Conservation (phyloP, 2,888 invertebrate species). For the Crepidodera aurea region DNA sequence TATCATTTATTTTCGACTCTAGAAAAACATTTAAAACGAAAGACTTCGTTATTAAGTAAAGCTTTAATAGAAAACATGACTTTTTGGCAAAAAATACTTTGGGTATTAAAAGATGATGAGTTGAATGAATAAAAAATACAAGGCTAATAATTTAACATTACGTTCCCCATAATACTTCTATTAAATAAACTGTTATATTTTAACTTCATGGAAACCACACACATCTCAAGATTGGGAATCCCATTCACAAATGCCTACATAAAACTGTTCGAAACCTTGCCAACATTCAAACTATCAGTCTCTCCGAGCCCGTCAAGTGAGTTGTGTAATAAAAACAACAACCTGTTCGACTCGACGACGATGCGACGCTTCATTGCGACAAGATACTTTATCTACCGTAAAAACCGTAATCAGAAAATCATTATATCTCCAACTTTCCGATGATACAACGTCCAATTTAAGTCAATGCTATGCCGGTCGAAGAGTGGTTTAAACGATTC, state of each 20-base stretch:
- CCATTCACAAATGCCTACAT: background rate
- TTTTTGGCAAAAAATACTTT: too few relatives aligned
- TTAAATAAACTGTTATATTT: too few relatives aligned
- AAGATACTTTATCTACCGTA: background rate
- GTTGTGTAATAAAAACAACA: background rate
- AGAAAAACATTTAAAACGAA: too few relatives aligned
- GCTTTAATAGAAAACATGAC: too few relatives aligned
- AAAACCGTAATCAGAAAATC: constrained; percentile 5
- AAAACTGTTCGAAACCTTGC: background rate
- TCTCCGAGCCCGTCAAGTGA: background rate
- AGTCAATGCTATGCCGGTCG: background rate
- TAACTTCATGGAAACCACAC: too few relatives aligned
- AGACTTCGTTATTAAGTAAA: too few relatives aligned
- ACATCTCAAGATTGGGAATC: constrained; percentile 5
- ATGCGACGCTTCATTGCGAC: background rate
- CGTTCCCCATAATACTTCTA: too few relatives aligned
- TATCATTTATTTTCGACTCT: too few relatives aligned
- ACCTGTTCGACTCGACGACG: constrained; percentile 10
- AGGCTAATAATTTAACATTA: too few relatives aligned
- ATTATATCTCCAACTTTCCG: background rate
- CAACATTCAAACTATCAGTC: background rate
- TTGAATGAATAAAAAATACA: too few relatives aligned
- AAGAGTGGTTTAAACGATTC: background rate
- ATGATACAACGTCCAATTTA: background rate
- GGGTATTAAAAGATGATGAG: too few relatives aligned